Evolutionary conservation across 2,888 invertebrate species (phyloP).

Genomic region (Tachina fera): DNA sequence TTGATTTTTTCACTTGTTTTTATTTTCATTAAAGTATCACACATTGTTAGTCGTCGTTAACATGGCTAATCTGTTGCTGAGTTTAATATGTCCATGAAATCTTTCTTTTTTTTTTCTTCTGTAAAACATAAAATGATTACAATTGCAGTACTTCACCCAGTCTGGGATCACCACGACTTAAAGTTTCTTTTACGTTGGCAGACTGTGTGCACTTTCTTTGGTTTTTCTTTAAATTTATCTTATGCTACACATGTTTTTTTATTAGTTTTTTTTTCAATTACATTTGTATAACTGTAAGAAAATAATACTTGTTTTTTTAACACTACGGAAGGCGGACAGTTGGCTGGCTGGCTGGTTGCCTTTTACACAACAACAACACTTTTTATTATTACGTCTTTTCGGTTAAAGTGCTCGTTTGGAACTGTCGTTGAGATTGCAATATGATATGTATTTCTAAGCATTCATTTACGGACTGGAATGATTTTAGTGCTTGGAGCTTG

Average conservation of each 20-base stretch:
- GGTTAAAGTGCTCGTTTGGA: constrained; percentile 56
- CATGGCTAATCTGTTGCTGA: constrained; percentile 65
- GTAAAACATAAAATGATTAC: constrained; percentile 43
- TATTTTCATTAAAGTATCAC: constrained; percentile 46
- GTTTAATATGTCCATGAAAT: constrained; percentile 54
- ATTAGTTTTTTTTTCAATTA: constrained; percentile 9
- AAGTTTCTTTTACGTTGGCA: not conserved
- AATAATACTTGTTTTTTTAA: constrained; percentile 40
- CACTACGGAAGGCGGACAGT: constrained; percentile 24
- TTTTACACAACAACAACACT: not conserved
- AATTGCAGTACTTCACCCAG: constrained; percentile 1
- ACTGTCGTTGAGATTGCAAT: constrained; percentile 43
- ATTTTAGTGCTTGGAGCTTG: constrained; percentile 21
- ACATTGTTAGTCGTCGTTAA: constrained; percentile 48
- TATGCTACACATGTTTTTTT: constrained; percentile 7
- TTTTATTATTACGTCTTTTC: constrained; percentile 40
- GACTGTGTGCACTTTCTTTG: not conserved
- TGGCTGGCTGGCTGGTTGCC: not conserved
- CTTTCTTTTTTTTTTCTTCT: constrained; percentile 18
- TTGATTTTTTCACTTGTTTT: not conserved
- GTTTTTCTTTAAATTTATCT: not conserved
- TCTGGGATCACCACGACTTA: not conserved
- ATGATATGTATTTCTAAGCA: constrained; percentile 31
- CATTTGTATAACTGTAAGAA: not conserved
- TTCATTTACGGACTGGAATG: constrained; percentile 46